A percentile compares a stretch with the other conserved stretches of the same genome.
These are phyloP conservation scores for Cherax quadricarinatus DNA, from an alignment of 1,140 invertebrate genomes.

Conservation along the genomic window DNA sequence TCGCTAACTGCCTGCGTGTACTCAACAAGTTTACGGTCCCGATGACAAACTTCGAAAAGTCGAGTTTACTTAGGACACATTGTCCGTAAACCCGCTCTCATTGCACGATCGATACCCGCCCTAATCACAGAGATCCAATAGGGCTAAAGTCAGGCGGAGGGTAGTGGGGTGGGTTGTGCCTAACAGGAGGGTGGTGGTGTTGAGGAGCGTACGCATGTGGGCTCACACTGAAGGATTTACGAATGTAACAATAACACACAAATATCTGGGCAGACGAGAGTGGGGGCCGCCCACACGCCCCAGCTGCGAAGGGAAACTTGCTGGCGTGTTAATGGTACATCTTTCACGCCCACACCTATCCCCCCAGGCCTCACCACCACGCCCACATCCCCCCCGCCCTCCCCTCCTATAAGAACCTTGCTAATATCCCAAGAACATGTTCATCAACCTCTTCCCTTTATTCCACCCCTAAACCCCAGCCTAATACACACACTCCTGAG, in stretches of 20 bases:
- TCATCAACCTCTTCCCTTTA: too few relatives aligned
- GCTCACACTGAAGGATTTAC: conserved; percentile 68
- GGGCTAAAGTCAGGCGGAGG: conserved; percentile 51
- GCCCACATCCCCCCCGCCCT: not conserved
- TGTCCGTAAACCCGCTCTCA: conserved; percentile 32
- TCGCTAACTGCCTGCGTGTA: conserved; percentile 49
- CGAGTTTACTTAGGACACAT: conserved; percentile 68
- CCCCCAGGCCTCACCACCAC: not conserved
- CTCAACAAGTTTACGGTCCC: conserved; percentile 67
- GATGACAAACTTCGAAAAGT: conserved; percentile 73
- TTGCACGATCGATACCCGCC: conserved; percentile 43
- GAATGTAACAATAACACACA: conserved; percentile 73
- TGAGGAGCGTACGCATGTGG: conserved; percentile 69
- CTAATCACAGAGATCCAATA: conserved; percentile 50
- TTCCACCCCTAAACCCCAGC: too few relatives aligned
- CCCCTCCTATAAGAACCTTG: not conserved
- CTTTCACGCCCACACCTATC: conserved; percentile 34
- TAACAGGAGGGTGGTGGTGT: conserved; percentile 24
- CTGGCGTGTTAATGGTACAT: conserved; percentile 47
- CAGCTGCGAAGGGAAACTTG: conserved; percentile 53
- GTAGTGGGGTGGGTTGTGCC: conserved; percentile 8
- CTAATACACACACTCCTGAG: too few relatives aligned
- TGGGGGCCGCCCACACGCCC: conserved; percentile 54
- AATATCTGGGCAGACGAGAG: conserved; percentile 65
- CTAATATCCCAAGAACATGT: too few relatives aligned